Percentiles rank a stretch among this genome's conserved stretches.
phyloP scores from a whole-genome alignment of 1,140 invertebrate species.

The Drosophila ambigua region DNA sequence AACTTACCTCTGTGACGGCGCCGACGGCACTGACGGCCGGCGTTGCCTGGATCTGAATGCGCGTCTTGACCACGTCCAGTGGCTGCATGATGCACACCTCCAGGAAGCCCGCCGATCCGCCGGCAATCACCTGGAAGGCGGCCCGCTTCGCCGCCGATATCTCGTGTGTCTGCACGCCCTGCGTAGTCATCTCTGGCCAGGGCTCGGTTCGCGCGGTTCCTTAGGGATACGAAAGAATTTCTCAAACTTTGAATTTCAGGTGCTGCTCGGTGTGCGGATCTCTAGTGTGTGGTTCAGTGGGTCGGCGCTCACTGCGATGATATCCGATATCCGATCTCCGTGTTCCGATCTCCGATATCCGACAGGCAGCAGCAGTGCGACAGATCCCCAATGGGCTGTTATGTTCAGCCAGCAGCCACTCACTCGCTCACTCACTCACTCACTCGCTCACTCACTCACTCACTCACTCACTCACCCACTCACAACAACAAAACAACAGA shows the following conservation, averaged over 20 bases:
- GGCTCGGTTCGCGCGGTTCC: too few relatives aligned
- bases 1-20: slow-evolving; percentile 50
- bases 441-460: background rate
- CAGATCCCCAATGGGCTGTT: too few relatives aligned
- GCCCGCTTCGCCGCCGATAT: slow-evolving; percentile 87
- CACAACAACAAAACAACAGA: background rate
- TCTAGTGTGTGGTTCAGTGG: too few relatives aligned
- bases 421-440: too few relatives aligned
- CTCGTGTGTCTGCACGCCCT: background rate
- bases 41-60: slow-evolving; percentile 90
- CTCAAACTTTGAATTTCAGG: too few relatives aligned
- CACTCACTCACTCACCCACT: background rate
- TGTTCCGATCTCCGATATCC: too few relatives aligned
- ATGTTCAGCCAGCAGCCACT: too few relatives aligned
- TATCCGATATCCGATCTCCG: too few relatives aligned
- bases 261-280: too few relatives aligned
- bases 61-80: slow-evolving; percentile 95
- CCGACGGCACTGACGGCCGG: slow-evolving; percentile 64
- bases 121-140: slow-evolving; percentile 92
- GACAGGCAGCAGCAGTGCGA: too few relatives aligned
- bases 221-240: background rate
- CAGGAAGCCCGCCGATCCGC: slow-evolving; percentile 95
- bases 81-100: slow-evolving; percentile 98
- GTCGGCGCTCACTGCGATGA: too few relatives aligned
- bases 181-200: background rate